Base-by-base conservation (phyloP, 2,113 vertebrate genomes). In the Crocuta crocuta region DNA sequence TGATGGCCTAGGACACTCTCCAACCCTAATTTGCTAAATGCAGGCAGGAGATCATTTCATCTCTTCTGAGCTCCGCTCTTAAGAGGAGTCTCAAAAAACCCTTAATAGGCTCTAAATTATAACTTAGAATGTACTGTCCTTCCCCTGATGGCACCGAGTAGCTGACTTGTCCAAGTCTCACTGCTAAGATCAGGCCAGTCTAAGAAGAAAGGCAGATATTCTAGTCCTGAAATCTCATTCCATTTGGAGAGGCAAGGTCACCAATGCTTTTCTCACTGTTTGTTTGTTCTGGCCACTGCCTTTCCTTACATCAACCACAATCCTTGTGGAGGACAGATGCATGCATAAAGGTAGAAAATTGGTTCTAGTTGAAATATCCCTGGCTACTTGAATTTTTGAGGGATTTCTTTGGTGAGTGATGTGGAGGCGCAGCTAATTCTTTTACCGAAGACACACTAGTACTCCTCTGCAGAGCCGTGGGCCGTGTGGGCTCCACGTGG, bases 1-100 rank as follows among this genome's bases (percentile, higher is more conserved):
- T 4, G 21, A 45, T 45, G n/a, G 45, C 53, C 50, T 5, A 66
- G 43, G 91, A 66, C 31, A n/a, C 11, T 61, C 58, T 95, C n/a
- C 58, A 96, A 68, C 33, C 21, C 15, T 88, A 80, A 94, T 96
- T 94, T 96, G 83, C 74, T 91, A 92, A 95, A 95, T 55, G 76
- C 84, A 84, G 26, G 71, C 70, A 95, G 79, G 86, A 31, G 58
- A 89, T 93, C 65, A 71, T 97, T 91, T 87, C n/a, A 61, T 95
- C 92, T 94, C 39, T 58, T 73, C 58, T 39, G 87, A 74, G 63
- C 73, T 78, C 16, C 50, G 95, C 68, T 65, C 19, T 74, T 83
- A 86, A 73, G 4, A 86, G 65, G 10, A 89, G 15, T 94, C 73
- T 96, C 66, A 88, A 82, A 82, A 97, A 79, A 31, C 13, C 86